Conservation (phyloP, 2,113 vertebrate genomes). For the Gasterosteus nipponicus region DNA sequence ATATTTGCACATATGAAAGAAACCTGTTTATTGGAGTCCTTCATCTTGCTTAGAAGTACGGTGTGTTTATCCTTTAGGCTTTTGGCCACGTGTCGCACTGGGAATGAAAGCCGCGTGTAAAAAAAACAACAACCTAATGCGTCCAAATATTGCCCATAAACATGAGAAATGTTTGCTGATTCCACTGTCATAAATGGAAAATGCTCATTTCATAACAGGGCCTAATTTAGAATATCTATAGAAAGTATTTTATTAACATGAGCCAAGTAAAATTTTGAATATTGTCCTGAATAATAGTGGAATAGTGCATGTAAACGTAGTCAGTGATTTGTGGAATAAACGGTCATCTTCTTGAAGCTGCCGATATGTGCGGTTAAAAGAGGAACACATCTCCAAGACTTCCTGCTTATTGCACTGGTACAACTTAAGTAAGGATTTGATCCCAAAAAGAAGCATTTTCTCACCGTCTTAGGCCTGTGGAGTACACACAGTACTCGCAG, state of each 20-base stretch:
- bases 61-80: no score
- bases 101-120: not conserved
- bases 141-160: not conserved
- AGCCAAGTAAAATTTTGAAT: not conserved
- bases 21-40: not conserved
- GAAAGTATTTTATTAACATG: not conserved
- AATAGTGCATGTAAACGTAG: not conserved
- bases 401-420: conserved; percentile 32
- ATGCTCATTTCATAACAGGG: not conserved
- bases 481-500: conserved; percentile 20
- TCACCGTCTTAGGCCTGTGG: not conserved
- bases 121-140: not conserved
- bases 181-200: not conserved
- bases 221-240: not conserved
- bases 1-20: not conserved
- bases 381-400: not conserved
- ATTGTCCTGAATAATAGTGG: not conserved
- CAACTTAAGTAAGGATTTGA: conserved; percentile 6
- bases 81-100: no score
- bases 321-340: not conserved
- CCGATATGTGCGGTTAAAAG: not conserved
- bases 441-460: not conserved
- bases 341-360: not conserved
- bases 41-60: not conserved
- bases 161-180: not conserved